Conservation (phyloP, 2,888 invertebrate genomes). For the Pachliopta kotzebuea region DNA sequence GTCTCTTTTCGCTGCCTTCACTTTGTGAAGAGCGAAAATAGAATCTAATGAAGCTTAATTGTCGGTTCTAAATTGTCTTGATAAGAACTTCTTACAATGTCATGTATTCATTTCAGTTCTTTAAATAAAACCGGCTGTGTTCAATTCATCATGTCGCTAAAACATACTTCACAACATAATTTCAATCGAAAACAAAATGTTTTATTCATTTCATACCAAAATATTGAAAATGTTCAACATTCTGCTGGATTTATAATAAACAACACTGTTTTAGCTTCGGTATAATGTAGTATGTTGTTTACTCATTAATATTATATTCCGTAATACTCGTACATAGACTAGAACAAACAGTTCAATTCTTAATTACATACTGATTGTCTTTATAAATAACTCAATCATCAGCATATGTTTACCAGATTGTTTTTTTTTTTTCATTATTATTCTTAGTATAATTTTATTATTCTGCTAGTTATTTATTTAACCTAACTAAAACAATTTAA, state of each 20-base stretch:
- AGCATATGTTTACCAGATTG: too few species aligned
- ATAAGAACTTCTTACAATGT: conserved; percentile 32
- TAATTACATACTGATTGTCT: too few species aligned
- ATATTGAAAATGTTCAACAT: too few species aligned
- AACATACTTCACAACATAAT: neutral
- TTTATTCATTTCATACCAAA: too few species aligned
- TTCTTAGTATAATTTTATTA: neutral
- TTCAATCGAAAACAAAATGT: too few species aligned
- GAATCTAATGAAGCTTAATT: conserved; percentile 53
- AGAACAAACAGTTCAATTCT: neutral
- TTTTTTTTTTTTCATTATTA: neutral
- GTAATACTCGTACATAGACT: neutral
- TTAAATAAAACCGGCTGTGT: neutral
- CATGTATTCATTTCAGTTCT: neutral
- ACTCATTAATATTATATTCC: neutral
- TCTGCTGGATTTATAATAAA: too few species aligned
- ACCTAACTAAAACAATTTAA: neutral
- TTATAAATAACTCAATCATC: too few species aligned
- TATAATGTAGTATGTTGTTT: neutral
- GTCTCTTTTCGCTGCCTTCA: conserved; percentile 40
- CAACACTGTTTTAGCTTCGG: neutral
- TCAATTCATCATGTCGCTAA: neutral
- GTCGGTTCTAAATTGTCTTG: conserved; percentile 38
- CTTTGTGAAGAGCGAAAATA: conserved; percentile 47
- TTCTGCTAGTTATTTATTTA: neutral